These are phyloP conservation scores for Dipodomys spectabilis DNA, from an alignment of 2,113 vertebrate species.

Conservation along the genomic window DNA sequence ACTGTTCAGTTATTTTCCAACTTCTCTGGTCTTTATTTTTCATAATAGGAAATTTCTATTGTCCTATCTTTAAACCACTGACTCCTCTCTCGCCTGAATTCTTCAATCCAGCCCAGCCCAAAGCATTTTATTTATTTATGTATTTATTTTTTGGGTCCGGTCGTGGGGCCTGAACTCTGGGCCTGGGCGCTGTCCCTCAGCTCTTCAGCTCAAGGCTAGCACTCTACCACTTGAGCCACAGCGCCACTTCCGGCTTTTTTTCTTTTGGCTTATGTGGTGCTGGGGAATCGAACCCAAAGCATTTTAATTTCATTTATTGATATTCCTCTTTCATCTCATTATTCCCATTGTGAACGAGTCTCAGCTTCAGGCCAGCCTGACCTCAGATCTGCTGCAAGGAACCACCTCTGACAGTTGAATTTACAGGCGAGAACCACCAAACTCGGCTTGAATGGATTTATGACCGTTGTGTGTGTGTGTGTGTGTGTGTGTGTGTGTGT, in stretches of 20 bases:
- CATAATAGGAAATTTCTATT: background rate
- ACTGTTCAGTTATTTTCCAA: background rate
- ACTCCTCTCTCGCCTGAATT: background rate
- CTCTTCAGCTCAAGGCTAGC: no score
- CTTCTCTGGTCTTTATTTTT: background rate
- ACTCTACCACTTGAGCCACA: no score
- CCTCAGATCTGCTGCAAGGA: no score
- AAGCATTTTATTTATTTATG: no score
- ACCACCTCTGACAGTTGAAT: background rate
- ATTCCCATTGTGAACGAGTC: background rate
- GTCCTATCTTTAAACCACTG: background rate
- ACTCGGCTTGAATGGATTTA: background rate
- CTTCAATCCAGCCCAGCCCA: background rate
- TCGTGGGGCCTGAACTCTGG: no score
- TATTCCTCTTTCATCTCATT: background rate
- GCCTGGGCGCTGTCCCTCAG: no score
- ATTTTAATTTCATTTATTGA: background rate
- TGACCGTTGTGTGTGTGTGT: background rate
- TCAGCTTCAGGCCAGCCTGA: no score
- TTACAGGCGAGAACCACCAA: background rate
- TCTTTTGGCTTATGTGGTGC: no score
- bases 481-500: no score
- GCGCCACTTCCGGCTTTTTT: no score
- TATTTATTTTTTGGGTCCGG: no score
- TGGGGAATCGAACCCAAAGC: no score